Evolutionary conservation across 2,888 invertebrate species (phyloP).

Genomic region (Cataglyphis altisquamis): DNA sequence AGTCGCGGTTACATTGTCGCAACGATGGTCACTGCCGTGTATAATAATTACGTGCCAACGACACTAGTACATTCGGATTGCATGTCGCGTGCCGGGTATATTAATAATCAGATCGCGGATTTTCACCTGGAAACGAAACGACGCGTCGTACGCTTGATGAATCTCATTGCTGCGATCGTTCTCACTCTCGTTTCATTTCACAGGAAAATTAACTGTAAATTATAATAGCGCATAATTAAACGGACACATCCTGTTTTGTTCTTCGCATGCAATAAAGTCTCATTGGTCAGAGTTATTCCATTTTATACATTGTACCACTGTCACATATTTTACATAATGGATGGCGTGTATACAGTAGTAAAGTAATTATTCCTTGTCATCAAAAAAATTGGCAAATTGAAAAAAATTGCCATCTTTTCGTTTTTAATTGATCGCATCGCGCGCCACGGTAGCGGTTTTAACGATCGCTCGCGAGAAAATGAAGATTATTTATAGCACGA

Average conservation of each 20-base stretch:
- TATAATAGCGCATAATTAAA: not conserved
- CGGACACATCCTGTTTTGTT: not conserved
- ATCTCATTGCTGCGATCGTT: not conserved
- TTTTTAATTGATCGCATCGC: not conserved
- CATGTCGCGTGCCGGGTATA: not conserved
- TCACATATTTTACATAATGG: not conserved
- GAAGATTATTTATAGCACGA: not conserved
- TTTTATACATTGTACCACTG: not conserved
- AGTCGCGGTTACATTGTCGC: constrained; percentile 29
- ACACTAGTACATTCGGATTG: constrained; percentile 23
- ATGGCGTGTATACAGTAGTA: not conserved
- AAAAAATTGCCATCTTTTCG: not conserved
- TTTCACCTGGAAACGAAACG: constrained; percentile 22
- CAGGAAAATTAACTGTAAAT: not conserved
- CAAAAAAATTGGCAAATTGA: not conserved
- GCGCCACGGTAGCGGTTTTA: not conserved
- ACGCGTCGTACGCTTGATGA: not conserved
- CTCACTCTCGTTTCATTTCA: not conserved
- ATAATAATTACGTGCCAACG: constrained; percentile 48
- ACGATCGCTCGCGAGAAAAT: not conserved
- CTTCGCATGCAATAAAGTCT: not conserved
- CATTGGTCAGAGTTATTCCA: not conserved
- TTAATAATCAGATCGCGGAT: constrained; percentile 42
- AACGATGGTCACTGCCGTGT: constrained; percentile 35
- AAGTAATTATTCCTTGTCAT: not conserved